These are phyloP conservation scores for human DNA, from an alignment of 2,113 vertebrate genomes.

Conservation along the genomic window GRCh38 chr2:233373501-233374000, in stretches of 20 bases:
- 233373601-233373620: background rate
- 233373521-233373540: background rate
- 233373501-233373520: background rate
- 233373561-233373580: background rate
- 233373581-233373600: background rate
- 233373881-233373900: background rate
- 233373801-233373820: background rate
- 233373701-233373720: constrained; percentile 51
- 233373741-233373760: background rate
- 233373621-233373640: background rate
- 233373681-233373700: background rate
- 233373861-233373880: background rate
- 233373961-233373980: constrained; percentile 4
- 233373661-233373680: background rate
- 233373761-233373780: constrained; percentile 14
- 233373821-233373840: background rate
- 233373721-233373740: constrained; percentile 38
- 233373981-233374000: background rate
- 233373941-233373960: background rate
- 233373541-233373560: background rate
- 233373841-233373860: background rate
- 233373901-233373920: background rate
- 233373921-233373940: background rate
- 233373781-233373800: background rate
- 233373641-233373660: background rate